Evolutionary conservation across 2,888 invertebrate species (phyloP), one percentile per base, ranked within the genome.

Genomic region (Byasa hedistus): DNA sequence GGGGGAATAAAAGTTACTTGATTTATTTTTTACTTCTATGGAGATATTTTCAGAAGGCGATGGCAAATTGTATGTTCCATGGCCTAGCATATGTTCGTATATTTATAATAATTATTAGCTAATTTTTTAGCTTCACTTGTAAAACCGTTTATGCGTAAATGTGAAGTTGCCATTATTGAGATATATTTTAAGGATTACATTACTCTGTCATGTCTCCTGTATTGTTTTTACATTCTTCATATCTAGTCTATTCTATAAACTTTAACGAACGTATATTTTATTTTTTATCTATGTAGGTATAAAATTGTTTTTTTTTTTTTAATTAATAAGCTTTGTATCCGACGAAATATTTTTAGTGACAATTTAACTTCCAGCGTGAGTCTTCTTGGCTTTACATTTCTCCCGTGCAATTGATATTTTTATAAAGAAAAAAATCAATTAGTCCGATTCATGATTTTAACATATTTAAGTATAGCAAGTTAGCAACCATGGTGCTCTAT

Each of bases 401-500:
- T 79, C 77, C 76, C 76, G 75, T 78, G 78, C 77, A 74, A 82
- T 82, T 80, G 74, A 83, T 83, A 83, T 83, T 83, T 84, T 84
- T 79, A 72, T 76, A 81, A 75, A 77, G 79, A 39, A 72, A 79
- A 78, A 76, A 77, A 79, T 82, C 75, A 74, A 81, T 80, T 77
- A 76, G 77, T 87, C 81, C 80, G 84, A 86, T 85, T 86, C 86
- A 79, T 83, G 78, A 81, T 83, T 73, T 84, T 82, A 80, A 82
- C 82, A 81, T 79, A 79, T 86, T 83, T 86, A 86, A 85, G 83
- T 84, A 75, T 89, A 87, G 85, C 86, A 78, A 79, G 80, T 84
- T 85, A 85, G 84, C 85, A 78, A 89, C 81, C 81, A 81, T 88
- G 90, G 90, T 89, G 90, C 90, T 90, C 85, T 89, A 86, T 85